Evolutionary conservation across 2,113 vertebrate genomes (phyloP).

Genomic region (Ciconia stormi): DNA sequence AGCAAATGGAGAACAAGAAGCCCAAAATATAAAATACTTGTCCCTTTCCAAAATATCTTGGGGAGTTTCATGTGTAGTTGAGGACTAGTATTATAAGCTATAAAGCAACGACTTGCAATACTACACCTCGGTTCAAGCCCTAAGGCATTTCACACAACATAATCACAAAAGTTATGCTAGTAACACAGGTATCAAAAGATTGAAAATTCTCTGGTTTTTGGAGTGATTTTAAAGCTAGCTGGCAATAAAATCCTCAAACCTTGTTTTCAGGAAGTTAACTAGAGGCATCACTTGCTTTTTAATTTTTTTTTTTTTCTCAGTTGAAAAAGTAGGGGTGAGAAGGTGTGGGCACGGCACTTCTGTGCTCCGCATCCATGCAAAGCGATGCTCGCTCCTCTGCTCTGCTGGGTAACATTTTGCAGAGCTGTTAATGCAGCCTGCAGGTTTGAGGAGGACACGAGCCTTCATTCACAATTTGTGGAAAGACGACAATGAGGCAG

Average conservation of each 20-base stretch:
- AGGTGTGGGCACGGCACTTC: neutral
- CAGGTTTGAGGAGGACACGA: neutral
- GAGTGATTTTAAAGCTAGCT: neutral
- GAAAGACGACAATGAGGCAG: neutral
- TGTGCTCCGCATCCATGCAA: rapidly evolving
- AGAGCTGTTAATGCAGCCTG: neutral
- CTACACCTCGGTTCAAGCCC: neutral
- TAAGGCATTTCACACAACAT: neutral
- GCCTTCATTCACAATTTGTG: neutral
- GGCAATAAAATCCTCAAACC: neutral
- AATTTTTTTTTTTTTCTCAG: neutral
- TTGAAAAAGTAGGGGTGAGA: neutral
- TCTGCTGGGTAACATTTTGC: neutral
- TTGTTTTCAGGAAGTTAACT: neutral
- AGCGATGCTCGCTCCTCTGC: neutral
- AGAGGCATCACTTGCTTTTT: no score
- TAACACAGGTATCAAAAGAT: neutral
- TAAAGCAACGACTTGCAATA: neutral
- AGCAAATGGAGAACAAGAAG: neutral
- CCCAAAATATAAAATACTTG: neutral
- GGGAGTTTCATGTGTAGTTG: neutral
- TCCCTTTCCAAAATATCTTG: neutral
- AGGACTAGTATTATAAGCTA: neutral
- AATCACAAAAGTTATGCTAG: neutral
- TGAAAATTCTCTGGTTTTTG: neutral